These are phyloP conservation scores for Escarpia spicata DNA, from an alignment of 2,888 invertebrate species.

Conservation along the genomic window DNA sequence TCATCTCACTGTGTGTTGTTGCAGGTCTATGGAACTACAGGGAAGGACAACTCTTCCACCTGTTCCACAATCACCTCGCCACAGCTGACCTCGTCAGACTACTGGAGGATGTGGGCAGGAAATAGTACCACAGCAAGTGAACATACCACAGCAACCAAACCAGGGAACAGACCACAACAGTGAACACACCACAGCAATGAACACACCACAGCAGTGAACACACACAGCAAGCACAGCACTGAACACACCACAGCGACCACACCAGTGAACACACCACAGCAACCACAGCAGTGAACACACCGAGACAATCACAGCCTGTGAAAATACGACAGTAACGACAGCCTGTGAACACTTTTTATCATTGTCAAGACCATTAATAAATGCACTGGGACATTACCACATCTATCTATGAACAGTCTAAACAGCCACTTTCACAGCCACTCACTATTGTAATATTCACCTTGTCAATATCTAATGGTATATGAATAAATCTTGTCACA, in stretches of 20 bases:
- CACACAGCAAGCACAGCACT: too few relatives aligned
- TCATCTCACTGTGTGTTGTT: neutral
- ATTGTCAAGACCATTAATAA: too few relatives aligned
- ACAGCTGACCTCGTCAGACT: conserved; percentile 19
- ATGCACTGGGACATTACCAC: neutral
- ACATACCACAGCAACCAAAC: neutral
- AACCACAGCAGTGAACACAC: too few relatives aligned
- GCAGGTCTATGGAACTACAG: neutral
- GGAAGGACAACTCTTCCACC: neutral
- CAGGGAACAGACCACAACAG: too few relatives aligned
- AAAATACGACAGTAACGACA: too few relatives aligned
- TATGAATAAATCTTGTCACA: neutral
- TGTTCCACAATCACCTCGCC: neutral
- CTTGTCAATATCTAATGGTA: neutral
- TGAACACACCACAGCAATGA: too few relatives aligned
- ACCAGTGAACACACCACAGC: too few relatives aligned
- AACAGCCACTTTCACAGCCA: neutral
- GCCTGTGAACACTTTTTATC: too few relatives aligned
- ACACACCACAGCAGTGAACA: too few relatives aligned
- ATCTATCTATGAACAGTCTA: neutral
- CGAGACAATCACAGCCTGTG: too few relatives aligned
- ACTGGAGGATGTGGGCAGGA: conserved; percentile 14
- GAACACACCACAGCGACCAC: too few relatives aligned
- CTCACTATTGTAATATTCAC: neutral
- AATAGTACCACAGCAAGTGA: neutral